Conservation (phyloP, 2,113 vertebrate genomes). For the Campylorhamphus procurvoides region DNA sequence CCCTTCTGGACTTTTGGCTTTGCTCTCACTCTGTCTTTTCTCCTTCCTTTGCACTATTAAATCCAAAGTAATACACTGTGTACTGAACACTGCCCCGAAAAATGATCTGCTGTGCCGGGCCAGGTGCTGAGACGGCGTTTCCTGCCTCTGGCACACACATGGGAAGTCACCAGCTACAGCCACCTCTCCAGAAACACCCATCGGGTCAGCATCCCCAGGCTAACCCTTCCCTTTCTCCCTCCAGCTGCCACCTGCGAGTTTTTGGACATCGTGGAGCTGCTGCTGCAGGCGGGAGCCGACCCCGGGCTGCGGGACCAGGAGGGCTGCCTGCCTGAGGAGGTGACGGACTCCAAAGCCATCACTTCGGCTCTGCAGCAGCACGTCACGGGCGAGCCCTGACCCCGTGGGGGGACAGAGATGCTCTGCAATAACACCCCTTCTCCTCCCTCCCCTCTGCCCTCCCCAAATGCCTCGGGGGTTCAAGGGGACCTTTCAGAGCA, state of each 20-base stretch:
- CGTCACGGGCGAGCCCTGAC: constrained; percentile 16
- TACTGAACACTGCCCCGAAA: not conserved
- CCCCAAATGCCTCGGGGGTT: not conserved
- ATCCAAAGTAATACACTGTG: not conserved
- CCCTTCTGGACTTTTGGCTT: not conserved
- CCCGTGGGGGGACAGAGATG: not conserved
- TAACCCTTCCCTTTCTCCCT: not conserved
- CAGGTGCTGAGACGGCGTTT: constrained; percentile 1
- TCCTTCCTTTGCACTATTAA: not conserved
- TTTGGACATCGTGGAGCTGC: constrained; percentile 90
- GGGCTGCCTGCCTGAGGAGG: constrained; percentile 91
- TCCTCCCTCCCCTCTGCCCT: not conserved
- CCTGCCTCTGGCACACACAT: not conserved
- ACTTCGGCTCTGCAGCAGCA: constrained; percentile 83
- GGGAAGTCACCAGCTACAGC: not conserved
- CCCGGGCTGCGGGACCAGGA: constrained; percentile 89
- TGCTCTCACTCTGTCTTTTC: not conserved
- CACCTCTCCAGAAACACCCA: not conserved
- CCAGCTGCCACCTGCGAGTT: constrained; percentile 95
- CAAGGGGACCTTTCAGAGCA: constrained; percentile 11
- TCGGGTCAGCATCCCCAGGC: not conserved
- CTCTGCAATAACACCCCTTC: not conserved
- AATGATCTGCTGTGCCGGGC: not conserved
- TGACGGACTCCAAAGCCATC: constrained; percentile 88
- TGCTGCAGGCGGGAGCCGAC: constrained; percentile 88